phyloP scores from a whole-genome alignment of 2,797 vertebrate genomes.

The Apodemus agrarius region DNA sequence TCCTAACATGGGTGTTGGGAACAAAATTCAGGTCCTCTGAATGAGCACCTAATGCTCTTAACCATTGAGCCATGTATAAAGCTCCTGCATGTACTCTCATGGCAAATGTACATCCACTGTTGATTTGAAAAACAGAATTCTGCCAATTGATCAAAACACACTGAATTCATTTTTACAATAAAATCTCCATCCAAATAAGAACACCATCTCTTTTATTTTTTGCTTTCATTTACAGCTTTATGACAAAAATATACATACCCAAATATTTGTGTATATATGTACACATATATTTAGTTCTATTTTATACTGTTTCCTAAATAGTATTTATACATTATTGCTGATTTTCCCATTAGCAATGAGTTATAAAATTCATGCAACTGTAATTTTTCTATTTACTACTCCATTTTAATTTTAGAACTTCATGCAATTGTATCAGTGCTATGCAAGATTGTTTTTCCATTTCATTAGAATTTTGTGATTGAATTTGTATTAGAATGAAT shows the following conservation, averaged over 20 bases:
- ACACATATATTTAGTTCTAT: not conserved
- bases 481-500: constrained; percentile 12
- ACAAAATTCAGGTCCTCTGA: not conserved
- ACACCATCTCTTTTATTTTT: not conserved
- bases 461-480: constrained; percentile 38
- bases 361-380: not conserved
- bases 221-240: not conserved
- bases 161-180: not conserved
- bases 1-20: not conserved
- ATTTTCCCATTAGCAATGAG: not conserved
- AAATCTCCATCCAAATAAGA: not conserved
- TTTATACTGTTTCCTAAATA: not conserved
- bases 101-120: not conserved
- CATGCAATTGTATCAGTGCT: not conserved
- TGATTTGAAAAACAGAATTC: not conserved
- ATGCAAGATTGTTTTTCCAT: not conserved
- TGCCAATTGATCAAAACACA: not conserved
- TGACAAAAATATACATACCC: not conserved
- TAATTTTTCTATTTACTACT: not conserved
- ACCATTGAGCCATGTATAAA: not conserved
- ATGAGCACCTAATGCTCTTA: not conserved
- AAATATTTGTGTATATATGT: not conserved
- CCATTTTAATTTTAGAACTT: not conserved
- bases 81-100: not conserved
- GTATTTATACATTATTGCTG: not conserved